phyloP scores from a whole-genome alignment of 2,888 invertebrate species.

The Drosophila sordidapex region DNA sequence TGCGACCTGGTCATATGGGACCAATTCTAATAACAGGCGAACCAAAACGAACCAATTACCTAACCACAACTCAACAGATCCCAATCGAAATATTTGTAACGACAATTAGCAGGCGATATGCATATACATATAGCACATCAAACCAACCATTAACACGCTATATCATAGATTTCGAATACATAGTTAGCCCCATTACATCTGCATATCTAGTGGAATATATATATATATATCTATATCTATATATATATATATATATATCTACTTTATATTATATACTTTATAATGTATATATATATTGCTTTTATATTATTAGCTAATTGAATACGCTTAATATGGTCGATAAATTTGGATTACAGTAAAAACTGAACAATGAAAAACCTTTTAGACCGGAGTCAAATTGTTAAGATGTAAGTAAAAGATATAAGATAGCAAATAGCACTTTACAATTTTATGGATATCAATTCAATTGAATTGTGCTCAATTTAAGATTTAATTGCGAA shows the following conservation, averaged over 20 bases:
- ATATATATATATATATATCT: not conserved
- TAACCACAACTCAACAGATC: slow-evolving; percentile 19
- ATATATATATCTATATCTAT: not conserved
- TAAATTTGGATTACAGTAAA: not conserved
- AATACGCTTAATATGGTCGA: not conserved
- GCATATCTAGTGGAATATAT: not conserved
- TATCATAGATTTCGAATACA: not conserved
- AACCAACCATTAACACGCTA: too few relatives aligned
- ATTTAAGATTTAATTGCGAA: too few relatives aligned
- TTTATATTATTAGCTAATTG: not conserved
- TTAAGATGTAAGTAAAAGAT: not conserved
- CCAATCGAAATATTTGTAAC: slow-evolving; percentile 5
- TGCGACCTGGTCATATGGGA: slow-evolving; percentile 38
- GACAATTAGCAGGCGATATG: slow-evolving; percentile 4
- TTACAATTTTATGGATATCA: not conserved
- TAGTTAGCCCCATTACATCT: not conserved
- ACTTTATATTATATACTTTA: too few relatives aligned
- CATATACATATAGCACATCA: not conserved
- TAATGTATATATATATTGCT: too few relatives aligned
- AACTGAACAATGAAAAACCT: not conserved
- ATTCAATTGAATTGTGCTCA: too few relatives aligned
- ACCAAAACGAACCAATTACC: slow-evolving; percentile 31
- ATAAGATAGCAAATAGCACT: not conserved
- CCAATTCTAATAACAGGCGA: slow-evolving; percentile 18
- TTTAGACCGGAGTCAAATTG: not conserved